Conservation (phyloP, 1,140 invertebrate genomes). For the Ectropis grisescens region DNA sequence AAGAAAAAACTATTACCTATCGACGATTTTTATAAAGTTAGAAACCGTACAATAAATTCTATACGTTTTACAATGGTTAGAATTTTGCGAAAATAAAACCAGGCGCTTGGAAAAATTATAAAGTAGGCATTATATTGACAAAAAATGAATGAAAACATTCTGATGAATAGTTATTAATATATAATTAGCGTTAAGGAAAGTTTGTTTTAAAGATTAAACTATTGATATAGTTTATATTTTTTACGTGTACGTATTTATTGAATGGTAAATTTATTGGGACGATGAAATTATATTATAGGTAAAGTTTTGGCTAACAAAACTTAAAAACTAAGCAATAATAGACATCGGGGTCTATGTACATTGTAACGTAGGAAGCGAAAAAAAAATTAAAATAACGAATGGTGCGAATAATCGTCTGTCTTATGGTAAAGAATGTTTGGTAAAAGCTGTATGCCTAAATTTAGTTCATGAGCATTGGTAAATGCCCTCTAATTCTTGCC, state of each 20-base stretch:
- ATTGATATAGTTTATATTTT: slow-evolving; percentile 71
- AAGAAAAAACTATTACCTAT: slow-evolving; percentile 39
- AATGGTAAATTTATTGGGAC: slow-evolving; percentile 69
- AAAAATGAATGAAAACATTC: slow-evolving; percentile 66
- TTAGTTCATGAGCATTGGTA: slow-evolving; percentile 51
- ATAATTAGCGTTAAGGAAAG: slow-evolving; percentile 64
- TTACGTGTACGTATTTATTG: slow-evolving; percentile 70
- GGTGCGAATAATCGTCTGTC: slow-evolving; percentile 60
- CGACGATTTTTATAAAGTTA: slow-evolving; percentile 51
- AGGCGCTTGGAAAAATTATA: slow-evolving; percentile 69
- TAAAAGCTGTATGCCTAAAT: slow-evolving; percentile 44
- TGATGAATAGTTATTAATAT: slow-evolving; percentile 70
- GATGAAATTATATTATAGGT: slow-evolving; percentile 68
- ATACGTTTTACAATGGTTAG: slow-evolving; percentile 30
- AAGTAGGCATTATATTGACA: slow-evolving; percentile 69
- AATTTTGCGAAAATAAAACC: slow-evolving; percentile 48
- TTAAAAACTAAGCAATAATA: slow-evolving; percentile 70
- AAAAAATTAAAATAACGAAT: slow-evolving; percentile 60
- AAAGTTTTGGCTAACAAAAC: slow-evolving; percentile 65
- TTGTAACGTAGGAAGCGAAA: slow-evolving; percentile 61
- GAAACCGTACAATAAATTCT: slow-evolving; percentile 34
- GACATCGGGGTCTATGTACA: slow-evolving; percentile 62
- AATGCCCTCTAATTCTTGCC: slow-evolving; percentile 50
- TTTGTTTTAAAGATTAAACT: slow-evolving; percentile 71
- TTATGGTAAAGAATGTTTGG: slow-evolving; percentile 45